Conservation (phyloP, 1,140 invertebrate genomes). For the Drosophila arizonae region DNA sequence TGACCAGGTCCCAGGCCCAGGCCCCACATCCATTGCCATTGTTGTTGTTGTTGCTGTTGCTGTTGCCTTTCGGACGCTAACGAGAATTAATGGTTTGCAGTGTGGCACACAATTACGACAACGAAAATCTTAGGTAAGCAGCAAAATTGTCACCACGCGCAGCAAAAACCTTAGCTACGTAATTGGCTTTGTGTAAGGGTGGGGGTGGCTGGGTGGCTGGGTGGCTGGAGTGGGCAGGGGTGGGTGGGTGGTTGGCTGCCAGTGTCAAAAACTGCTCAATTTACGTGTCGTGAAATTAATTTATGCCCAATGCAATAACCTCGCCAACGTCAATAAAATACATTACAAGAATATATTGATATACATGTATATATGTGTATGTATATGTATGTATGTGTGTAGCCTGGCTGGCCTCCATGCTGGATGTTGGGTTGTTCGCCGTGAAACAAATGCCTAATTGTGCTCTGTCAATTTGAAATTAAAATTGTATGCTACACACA, state of each 20-base stretch:
- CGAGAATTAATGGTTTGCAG: slow-evolving; percentile 83
- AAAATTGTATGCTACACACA: slow-evolving; percentile 58
- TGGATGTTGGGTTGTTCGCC: background rate
- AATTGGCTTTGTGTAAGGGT: slow-evolving; percentile 65
- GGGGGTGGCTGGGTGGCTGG: slow-evolving; percentile 8
- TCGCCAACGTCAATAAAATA: slow-evolving; percentile 82
- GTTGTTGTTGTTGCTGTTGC: slow-evolving; percentile 1
- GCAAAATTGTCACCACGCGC: slow-evolving; percentile 73
- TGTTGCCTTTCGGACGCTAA: slow-evolving; percentile 74
- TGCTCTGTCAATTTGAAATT: slow-evolving; percentile 78
- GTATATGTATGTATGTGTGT: background rate
- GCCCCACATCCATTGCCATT: slow-evolving; percentile 21
- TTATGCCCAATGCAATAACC: slow-evolving; percentile 83
- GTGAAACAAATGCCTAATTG: slow-evolving; percentile 54
- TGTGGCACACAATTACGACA: slow-evolving; percentile 82
- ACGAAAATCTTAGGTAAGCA: slow-evolving; percentile 79
- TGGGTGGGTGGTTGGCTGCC: slow-evolving; percentile 5
- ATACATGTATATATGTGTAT: background rate
- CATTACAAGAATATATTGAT: slow-evolving; percentile 58
- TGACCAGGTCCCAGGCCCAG: slow-evolving; percentile 53
- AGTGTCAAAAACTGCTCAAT: slow-evolving; percentile 82
- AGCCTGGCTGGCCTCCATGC: too few species aligned
- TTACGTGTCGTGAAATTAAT: slow-evolving; percentile 83
- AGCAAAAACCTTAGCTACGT: slow-evolving; percentile 64
- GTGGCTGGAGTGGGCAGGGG: background rate